These are phyloP conservation scores for Nasonia vitripennis DNA, from an alignment of 1,140 invertebrate genomes.

Conservation along the genomic window DNA sequence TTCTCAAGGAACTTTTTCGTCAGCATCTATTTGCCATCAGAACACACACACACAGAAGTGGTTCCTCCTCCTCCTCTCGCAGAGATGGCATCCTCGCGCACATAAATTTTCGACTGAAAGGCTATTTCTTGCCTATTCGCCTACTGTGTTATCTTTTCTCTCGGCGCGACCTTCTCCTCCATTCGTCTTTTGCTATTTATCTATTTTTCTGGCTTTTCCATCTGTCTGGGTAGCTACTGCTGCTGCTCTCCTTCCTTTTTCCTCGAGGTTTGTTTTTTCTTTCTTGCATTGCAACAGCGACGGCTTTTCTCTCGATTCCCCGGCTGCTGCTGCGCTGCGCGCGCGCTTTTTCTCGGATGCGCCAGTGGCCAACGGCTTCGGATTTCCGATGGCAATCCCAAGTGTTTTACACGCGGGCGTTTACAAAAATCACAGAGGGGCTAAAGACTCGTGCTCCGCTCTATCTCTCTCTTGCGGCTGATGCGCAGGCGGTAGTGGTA, in stretches of 20 bases:
- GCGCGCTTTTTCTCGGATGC: conserved; percentile 43
- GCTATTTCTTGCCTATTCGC: conserved; percentile 41
- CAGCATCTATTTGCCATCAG: not conserved
- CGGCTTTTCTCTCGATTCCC: not conserved
- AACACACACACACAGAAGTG: not conserved
- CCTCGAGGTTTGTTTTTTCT: conserved; percentile 29
- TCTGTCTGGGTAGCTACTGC: not conserved
- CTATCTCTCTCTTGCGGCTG: not conserved
- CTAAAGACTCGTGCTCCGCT: not conserved
- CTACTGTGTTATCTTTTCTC: conserved; percentile 43
- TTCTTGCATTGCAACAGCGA: not conserved
- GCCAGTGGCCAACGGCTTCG: conserved; percentile 7
- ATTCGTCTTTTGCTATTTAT: conserved; percentile 43
- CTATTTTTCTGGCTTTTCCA: conserved; percentile 45
- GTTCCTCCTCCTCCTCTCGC: not conserved
- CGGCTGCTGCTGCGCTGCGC: not conserved
- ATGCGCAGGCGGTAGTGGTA: not conserved
- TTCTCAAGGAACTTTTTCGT: conserved; percentile 4
- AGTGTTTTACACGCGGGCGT: conserved; percentile 26
- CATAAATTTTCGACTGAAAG: conserved; percentile 47
- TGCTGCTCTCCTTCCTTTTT: not conserved
- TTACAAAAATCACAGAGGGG: conserved; percentile 18
- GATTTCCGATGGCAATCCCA: conserved; percentile 18
- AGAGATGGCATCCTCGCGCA: not conserved
- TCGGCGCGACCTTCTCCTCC: not conserved